Evolutionary conservation across 2,113 vertebrate genomes (phyloP).

Genomic region (Telmatochromis brichardi): DNA sequence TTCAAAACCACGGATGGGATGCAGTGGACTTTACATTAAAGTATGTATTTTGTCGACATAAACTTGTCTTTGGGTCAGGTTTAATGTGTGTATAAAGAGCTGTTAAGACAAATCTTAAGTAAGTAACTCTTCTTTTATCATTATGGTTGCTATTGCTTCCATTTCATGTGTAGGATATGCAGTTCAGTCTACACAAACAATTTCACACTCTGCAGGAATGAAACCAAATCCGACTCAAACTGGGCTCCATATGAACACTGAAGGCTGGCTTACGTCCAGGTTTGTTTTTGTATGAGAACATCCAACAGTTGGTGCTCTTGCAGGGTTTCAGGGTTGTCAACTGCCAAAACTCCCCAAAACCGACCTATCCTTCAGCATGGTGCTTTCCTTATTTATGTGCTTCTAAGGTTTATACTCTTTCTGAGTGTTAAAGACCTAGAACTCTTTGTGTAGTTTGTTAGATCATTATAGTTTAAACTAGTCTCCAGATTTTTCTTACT

Average conservation of each 20-base stretch:
- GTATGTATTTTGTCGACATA: background rate
- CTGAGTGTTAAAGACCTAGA: background rate
- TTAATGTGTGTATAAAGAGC: background rate
- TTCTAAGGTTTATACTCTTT: background rate
- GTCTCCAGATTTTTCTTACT: background rate
- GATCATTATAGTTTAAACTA: background rate
- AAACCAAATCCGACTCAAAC: background rate
- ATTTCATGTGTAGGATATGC: background rate
- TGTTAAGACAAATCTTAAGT: background rate
- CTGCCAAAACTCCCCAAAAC: background rate
- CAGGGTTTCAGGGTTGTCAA: background rate
- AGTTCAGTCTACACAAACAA: background rate
- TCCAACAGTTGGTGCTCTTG: background rate
- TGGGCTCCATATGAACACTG: background rate
- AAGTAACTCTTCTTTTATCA: background rate
- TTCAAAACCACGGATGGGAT: background rate
- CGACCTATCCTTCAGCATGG: background rate
- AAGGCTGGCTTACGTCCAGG: background rate
- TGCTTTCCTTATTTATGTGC: background rate
- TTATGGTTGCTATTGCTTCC: background rate
- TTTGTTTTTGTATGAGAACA: background rate
- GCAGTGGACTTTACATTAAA: fast-evolving
- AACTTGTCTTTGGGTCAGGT: background rate
- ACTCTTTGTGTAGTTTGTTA: background rate
- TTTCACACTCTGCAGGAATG: background rate